Percentiles rank a stretch among this genome's conserved stretches.
Conservation (phyloP, 1,140 invertebrate genomes). For the Lutraria rhynchaena region DNA sequence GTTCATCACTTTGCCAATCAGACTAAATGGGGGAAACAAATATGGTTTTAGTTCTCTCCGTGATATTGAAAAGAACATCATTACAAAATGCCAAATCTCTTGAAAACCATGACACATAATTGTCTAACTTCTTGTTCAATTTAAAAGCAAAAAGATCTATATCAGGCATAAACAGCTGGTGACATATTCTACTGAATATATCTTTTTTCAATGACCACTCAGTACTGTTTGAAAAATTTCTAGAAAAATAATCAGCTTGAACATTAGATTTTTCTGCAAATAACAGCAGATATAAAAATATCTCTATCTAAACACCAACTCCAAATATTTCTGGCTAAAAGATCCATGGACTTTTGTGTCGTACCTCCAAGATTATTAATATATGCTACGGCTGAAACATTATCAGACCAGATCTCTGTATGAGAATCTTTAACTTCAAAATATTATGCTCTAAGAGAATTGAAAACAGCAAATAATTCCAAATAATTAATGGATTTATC, state of each 20-base stretch:
- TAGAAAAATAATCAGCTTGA: constrained; percentile 28
- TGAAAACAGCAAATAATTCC: constrained; percentile 44
- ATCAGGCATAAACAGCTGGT: not conserved
- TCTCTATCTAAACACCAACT: constrained; percentile 35
- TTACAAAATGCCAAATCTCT: not conserved
- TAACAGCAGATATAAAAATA: constrained; percentile 3
- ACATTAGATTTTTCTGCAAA: constrained; percentile 22
- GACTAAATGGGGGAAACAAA: constrained; percentile 29
- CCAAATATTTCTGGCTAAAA: constrained; percentile 42
- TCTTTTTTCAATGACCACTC: constrained; percentile 31
- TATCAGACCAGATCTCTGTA: constrained; percentile 44
- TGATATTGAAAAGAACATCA: constrained; percentile 33
- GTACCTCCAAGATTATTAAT: constrained; percentile 9
- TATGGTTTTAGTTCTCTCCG: constrained; percentile 17
- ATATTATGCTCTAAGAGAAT: constrained; percentile 20
- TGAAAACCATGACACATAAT: constrained; percentile 22
- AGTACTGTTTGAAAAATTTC: constrained; percentile 19
- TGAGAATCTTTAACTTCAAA: constrained; percentile 1
- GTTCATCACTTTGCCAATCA: constrained; percentile 23
- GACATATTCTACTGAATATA: constrained; percentile 9
- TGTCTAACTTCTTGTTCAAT: constrained; percentile 29
- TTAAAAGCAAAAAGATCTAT: constrained; percentile 33
- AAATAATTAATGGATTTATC: constrained; percentile 52
- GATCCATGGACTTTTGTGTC: not conserved
- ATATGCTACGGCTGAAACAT: constrained; percentile 56